Conservation (phyloP, 2,113 vertebrate genomes). For the Takifugu flavidus region DNA sequence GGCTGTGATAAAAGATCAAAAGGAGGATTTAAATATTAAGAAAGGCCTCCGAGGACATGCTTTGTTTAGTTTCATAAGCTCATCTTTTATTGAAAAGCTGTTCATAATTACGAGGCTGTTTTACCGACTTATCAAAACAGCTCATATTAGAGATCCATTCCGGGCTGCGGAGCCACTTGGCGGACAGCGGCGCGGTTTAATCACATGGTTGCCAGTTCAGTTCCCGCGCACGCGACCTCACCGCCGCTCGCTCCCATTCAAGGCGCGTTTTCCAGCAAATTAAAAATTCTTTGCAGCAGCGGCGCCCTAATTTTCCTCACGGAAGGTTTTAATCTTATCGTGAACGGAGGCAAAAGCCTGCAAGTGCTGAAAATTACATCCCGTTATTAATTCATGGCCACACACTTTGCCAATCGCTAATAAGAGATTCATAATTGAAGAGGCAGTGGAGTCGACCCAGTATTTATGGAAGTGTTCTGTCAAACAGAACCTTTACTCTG, state of each 20-base stretch:
- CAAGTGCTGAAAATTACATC: constrained; percentile 22
- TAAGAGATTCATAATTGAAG: constrained; percentile 35
- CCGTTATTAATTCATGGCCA: constrained; percentile 25
- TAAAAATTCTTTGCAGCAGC: constrained; percentile 25
- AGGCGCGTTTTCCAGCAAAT: constrained; percentile 32
- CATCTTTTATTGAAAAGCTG: constrained; percentile 64
- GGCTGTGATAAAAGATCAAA: constrained; percentile 38
- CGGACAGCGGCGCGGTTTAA: constrained; percentile 21
- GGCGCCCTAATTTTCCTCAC: constrained; percentile 36
- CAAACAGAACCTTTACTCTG: not conserved
- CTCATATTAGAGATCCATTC: constrained; percentile 48
- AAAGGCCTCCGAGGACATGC: constrained; percentile 50
- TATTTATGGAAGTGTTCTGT: constrained; percentile 11
- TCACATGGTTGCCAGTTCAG: constrained; percentile 13
- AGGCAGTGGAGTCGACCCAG: constrained; percentile 1
- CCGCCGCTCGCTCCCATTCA: no score
- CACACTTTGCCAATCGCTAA: constrained; percentile 27
- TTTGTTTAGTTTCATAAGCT: constrained; percentile 63
- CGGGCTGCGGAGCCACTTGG: constrained; percentile 20
- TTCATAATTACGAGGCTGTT: constrained; percentile 50
- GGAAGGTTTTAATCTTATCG: constrained; percentile 36
- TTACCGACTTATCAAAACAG: constrained; percentile 56
- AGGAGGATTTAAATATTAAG: constrained; percentile 56
- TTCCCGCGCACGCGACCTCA: not conserved
- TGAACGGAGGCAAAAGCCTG: constrained; percentile 17